Evolutionary conservation across 2,888 invertebrate genomes (phyloP).

Genomic region (Phengaris alcon): DNA sequence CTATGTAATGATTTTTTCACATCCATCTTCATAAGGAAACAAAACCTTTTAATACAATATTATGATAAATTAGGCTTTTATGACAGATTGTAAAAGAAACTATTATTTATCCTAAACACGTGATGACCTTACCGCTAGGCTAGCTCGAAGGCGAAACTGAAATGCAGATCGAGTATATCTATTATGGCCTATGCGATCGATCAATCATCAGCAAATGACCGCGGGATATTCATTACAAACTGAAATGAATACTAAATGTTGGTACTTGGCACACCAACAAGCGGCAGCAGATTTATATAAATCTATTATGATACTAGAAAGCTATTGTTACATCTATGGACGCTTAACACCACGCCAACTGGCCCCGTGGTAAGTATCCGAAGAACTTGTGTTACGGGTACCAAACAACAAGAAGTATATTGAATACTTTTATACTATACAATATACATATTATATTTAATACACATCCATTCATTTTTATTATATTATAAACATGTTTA

Average conservation of each 20-base stretch:
- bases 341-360: no score
- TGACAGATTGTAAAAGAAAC: neutral
- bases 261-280: slow-evolving; percentile 1
- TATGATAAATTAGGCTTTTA: neutral
- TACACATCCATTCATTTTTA: no score
- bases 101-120: slow-evolving; percentile 1
- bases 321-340: no score
- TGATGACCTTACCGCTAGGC: neutral
- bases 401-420: no score
- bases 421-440: no score
- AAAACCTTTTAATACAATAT: no score
- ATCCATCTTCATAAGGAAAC: no score
- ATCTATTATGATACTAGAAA: neutral
- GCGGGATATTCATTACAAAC: slow-evolving; percentile 18
- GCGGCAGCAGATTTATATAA: neutral
- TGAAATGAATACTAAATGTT: slow-evolving; percentile 12
- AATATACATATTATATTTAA: no score
- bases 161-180: slow-evolving; percentile 8
- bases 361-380: no score
- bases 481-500: no score
- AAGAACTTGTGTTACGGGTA: no score
- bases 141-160: slow-evolving; percentile 18
- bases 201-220: slow-evolving; percentile 19
- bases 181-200: slow-evolving; percentile 15
- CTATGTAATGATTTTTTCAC: no score